phyloP scores from a whole-genome alignment of 2,888 invertebrate species.

The Neoascia interrupta region DNA sequence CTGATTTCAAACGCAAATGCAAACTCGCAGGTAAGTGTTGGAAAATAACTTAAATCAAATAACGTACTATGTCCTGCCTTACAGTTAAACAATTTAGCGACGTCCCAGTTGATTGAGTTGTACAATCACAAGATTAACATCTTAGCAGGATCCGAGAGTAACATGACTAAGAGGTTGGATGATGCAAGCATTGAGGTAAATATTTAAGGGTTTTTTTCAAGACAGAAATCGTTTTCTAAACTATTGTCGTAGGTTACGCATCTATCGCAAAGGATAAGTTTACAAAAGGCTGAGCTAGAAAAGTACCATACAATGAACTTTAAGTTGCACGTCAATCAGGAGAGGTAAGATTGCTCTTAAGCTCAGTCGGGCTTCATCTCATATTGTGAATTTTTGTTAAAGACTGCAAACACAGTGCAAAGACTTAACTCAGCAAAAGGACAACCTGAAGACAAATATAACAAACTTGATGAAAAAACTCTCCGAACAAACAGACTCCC shows the following conservation, averaged over 20 bases:
- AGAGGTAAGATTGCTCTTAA: slow-evolving; percentile 72
- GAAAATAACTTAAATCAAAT: not conserved
- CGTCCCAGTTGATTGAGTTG: slow-evolving; percentile 78
- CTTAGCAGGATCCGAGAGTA: slow-evolving; percentile 72
- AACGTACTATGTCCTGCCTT: slow-evolving; percentile 4
- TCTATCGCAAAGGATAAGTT: slow-evolving; percentile 75
- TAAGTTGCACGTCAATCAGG: slow-evolving; percentile 77
- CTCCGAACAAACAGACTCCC: slow-evolving; percentile 74
- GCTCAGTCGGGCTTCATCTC: not conserved
- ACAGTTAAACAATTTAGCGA: slow-evolving; percentile 75
- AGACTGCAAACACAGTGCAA: slow-evolving; percentile 77
- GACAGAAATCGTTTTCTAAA: not conserved
- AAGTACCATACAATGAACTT: slow-evolving; percentile 77
- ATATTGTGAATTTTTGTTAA: slow-evolving; percentile 1
- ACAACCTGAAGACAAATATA: slow-evolving; percentile 75
- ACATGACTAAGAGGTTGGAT: slow-evolving; percentile 75
- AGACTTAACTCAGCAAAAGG: slow-evolving; percentile 76
- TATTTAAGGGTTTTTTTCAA: not conserved
- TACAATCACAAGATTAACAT: slow-evolving; percentile 78
- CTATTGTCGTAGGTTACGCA: slow-evolving; percentile 73
- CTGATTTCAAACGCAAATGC: slow-evolving; percentile 73
- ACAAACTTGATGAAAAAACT: slow-evolving; percentile 76
- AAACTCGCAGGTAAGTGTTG: slow-evolving; percentile 72
- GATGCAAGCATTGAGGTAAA: slow-evolving; percentile 75
- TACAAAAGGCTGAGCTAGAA: slow-evolving; percentile 77